Evolutionary conservation across 2,797 vertebrate genomes (phyloP).

Genomic region (Sylvilagus floridanus): DNA sequence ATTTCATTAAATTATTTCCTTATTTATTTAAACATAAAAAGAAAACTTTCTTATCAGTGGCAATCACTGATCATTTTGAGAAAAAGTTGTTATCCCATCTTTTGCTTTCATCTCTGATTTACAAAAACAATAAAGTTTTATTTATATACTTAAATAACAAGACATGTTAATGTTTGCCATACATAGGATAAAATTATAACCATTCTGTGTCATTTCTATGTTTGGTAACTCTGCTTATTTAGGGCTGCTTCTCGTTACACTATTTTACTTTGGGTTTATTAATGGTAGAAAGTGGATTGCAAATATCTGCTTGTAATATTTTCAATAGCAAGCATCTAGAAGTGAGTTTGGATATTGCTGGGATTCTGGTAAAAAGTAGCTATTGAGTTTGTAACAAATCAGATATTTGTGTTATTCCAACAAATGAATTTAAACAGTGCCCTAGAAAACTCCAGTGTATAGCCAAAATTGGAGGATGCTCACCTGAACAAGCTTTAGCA

Average conservation of each 20-base stretch:
- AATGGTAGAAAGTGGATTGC: background rate
- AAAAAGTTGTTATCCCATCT: background rate
- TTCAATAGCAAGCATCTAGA: background rate
- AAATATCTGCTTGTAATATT: background rate
- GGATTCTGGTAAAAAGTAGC: background rate
- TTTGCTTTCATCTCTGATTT: constrained; percentile 13
- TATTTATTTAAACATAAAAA: background rate
- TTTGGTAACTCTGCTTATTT: background rate
- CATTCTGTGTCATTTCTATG: constrained; percentile 8
- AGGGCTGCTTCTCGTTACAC: background rate
- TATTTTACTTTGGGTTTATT: background rate
- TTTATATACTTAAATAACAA: background rate
- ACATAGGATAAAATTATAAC: background rate
- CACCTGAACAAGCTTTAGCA: background rate
- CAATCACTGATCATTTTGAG: background rate
- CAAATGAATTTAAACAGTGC: background rate
- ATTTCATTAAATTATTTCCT: background rate
- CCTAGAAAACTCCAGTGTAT: background rate
- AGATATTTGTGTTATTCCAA: background rate
- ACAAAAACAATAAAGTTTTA: background rate
- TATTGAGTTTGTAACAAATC: background rate
- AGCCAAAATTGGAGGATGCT: background rate
- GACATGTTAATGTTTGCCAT: background rate
- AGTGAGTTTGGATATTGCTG: background rate
- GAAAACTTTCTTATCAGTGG: background rate